Conservation (phyloP, 2,888 invertebrate species). For the Drosophila atroscutellata region DNA sequence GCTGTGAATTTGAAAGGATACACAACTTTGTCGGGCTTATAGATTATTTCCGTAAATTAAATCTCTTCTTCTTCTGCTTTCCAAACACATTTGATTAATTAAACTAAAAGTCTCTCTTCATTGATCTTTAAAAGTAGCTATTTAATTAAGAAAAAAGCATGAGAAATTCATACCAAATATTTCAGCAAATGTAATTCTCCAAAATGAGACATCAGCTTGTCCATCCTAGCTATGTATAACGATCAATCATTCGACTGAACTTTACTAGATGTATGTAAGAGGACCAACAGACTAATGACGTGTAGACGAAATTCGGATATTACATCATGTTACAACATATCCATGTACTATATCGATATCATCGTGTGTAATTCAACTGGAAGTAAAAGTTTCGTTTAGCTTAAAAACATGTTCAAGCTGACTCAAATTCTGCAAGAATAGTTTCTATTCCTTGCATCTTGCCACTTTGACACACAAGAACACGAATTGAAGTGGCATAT, state of each 20-base stretch:
- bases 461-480: conserved; percentile 22
- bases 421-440: neutral
- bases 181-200: neutral
- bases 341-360: neutral
- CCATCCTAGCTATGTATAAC: neutral
- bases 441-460: neutral
- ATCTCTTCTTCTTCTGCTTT: neutral
- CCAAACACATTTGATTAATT: neutral
- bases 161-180: neutral
- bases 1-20: neutral
- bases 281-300: neutral
- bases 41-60: neutral
- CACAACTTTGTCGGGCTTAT: neutral
- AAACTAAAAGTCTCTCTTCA: neutral
- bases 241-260: neutral
- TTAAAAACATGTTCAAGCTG: neutral
- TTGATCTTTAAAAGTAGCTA: neutral
- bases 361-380: neutral
- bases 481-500: conserved; percentile 51
- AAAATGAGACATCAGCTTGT: neutral
- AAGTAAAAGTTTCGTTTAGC: neutral
- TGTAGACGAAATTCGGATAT: neutral
- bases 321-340: neutral
- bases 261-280: neutral
- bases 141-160: neutral